A percentile compares a stretch with the other conserved stretches of the same genome.
Evolutionary conservation across 2,888 invertebrate genomes (phyloP).

Genomic region (Siphlonurus alternatus): DNA sequence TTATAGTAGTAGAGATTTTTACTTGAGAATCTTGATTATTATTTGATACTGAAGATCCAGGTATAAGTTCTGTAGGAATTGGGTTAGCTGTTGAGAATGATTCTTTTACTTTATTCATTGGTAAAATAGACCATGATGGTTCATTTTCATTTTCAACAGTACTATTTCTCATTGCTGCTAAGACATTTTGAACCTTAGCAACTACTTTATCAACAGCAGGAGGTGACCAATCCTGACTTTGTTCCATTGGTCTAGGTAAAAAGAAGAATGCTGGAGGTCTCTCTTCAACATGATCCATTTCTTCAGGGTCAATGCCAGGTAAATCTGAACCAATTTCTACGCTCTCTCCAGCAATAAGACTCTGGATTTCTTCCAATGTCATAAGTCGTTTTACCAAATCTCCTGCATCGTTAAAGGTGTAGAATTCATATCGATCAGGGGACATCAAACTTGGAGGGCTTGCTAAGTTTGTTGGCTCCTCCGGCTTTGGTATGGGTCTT

Average conservation of each 20-base stretch:
- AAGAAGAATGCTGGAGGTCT: slow-evolving; percentile 17
- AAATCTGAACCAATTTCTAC: slow-evolving; percentile 1
- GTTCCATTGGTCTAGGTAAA: neutral
- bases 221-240: slow-evolving; percentile 1
- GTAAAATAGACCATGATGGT: neutral
- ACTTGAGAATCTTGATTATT: too few species aligned
- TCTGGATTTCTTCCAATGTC: slow-evolving; percentile 71
- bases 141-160: neutral
- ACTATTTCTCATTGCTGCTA: slow-evolving; percentile 30
- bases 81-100: neutral
- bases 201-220: slow-evolving; percentile 35
- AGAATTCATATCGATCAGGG: slow-evolving; percentile 74
- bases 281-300: slow-evolving; percentile 19
- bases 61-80: neutral
- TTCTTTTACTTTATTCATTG: too few species aligned
- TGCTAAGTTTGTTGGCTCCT: slow-evolving; percentile 35
- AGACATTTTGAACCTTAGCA: slow-evolving; percentile 63
- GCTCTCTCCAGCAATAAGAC: slow-evolving; percentile 52
- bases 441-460: slow-evolving; percentile 64
- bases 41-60: neutral
- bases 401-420: slow-evolving; percentile 69
- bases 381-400: slow-evolving; percentile 66
- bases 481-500: slow-evolving; percentile 45
- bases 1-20: too few species aligned
- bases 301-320: slow-evolving; percentile 35